A percentile compares a stretch with the other conserved stretches of the same genome.
Conservation (phyloP, 1,140 invertebrate genomes). For the Chlorops oryzae region DNA sequence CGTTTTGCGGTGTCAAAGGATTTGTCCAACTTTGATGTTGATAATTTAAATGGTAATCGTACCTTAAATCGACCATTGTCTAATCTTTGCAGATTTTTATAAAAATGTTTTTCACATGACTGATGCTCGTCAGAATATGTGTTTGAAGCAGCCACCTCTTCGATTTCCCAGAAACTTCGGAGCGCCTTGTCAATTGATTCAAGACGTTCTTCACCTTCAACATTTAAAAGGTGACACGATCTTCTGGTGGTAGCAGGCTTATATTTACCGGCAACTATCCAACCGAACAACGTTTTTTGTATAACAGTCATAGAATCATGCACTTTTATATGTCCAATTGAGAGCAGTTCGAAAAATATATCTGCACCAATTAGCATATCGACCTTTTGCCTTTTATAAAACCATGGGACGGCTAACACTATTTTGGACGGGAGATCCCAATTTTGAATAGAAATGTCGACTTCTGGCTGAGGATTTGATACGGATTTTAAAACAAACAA, state of each 20-base stretch:
- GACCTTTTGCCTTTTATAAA: conserved; percentile 17
- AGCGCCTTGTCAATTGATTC: conserved; percentile 4
- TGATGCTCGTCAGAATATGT: conserved; percentile 18
- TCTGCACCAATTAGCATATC: no score
- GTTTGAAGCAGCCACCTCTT: no score
- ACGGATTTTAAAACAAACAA: conserved; percentile 8
- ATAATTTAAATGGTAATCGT: conserved; percentile 18
- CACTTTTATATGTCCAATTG: no score
- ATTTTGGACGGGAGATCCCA: conserved; percentile 21
- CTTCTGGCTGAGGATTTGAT: conserved; percentile 6
- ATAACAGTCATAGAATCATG: no score
- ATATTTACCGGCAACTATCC: no score
- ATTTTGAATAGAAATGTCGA: background rate
- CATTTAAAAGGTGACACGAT: no score
- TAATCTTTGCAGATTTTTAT: conserved; percentile 3
- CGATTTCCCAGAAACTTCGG: conserved; percentile 32
- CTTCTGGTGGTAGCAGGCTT: no score
- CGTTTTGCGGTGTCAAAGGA: conserved; percentile 26
- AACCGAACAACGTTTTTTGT: no score
- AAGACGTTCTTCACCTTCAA: background rate
- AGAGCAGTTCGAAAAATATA: no score
- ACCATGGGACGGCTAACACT: conserved; percentile 24
- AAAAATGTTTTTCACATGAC: conserved; percentile 14
- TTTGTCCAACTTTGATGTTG: conserved; percentile 25
- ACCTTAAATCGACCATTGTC: conserved; percentile 19